Base-by-base conservation (phyloP, 2,113 vertebrate genomes). In the Siniperca chuatsi region DNA sequence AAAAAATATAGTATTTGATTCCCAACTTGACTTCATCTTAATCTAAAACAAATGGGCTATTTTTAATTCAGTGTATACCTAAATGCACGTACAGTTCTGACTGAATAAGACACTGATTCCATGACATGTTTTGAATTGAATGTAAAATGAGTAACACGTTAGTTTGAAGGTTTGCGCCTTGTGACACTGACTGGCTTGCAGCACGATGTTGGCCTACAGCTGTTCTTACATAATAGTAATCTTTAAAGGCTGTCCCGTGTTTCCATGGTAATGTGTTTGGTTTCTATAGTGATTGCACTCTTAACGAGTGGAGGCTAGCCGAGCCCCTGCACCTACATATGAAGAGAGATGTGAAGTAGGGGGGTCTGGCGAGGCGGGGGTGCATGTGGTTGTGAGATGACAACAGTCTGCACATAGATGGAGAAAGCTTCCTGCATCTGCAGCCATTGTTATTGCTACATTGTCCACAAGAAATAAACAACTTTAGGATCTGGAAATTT, bases 181-280 rank as follows among this genome's bases (percentile, higher is more conserved):
- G 70, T 91, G 60, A 82, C 79, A 78, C 66, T 0, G 65, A 67
- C 57, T 23, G 69, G 54, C 74, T 80, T 66, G 79, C 79, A 50
- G 48, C 25, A 46, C 78, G 83, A 79, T 81, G 75, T 75, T 60
- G 60, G 81, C 90, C 78, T 67, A 58, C 89, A 90, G 90, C 87
- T 92, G 82, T 69, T 89, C 78, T 95, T 95, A 79, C 89, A 86
- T 94, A 96, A 96, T 81, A 2, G 57, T 66, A 74, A 48, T 85
- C 79, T 80, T 75, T 67, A 44, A 79, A 89, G 88, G 89, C 44
- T 75, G 85, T 88, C 82, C 68, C 57, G 50, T 46, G 95, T 96
- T 95, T 94, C 95, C 93, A 95, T 94, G 94, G 94, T 58, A 81
- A 96, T 92, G 80, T 66, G 46, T 84, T 92, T 83, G 78, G 94